Evolutionary conservation across 35 echinoderm and acorn worm species (phyloP), one percentile per base, ranked within the genome.

Genomic region (Nesometra sesokonis): DNA sequence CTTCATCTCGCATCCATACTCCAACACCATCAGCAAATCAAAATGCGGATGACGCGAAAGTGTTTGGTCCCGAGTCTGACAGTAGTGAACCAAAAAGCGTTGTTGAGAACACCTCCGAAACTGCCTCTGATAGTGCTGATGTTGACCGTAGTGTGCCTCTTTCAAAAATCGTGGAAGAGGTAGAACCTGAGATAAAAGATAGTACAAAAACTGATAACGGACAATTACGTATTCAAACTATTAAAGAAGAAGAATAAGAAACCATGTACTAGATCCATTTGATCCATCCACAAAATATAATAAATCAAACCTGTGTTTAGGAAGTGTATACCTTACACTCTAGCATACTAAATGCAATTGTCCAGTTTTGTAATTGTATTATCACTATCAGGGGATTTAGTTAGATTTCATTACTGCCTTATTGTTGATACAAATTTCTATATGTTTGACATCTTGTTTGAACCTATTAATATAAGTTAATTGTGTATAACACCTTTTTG

Each of bases 161-260:
- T 38, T 89, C 79, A 11, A 89, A 84, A 80, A 93, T 93, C 30
- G 79, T 82, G 17, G 91, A 93, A 89, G 91, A 93, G 80, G 85
- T 83, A 17, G 91, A 93, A 76, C 37, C 88, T 15, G 91, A 93
- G 21, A 93, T 76, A 15, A 89, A 86, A 38, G 87, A 89, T 32
- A 86, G 35, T 29, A 82, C 83, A 47, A 87, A 76, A 76, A 88
- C 91, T n/a, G 86, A 92, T 19, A 92, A 80, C 30, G 90, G 88
- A 33, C 85, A 82, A 8, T 11, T 47, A 52, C 32, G 7, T 27
- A 67, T 27, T 27, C 0, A 67, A 67, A 1, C 9, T 13, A 27
- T 19, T 17, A 27, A 27, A 2, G 52, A 67, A 67, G 52, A 67
- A 9, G 7, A 67, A 67, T 17, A 2, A 67, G 4, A 7, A 43